These are phyloP conservation scores for Polia nebulosa DNA, from an alignment of 2,888 invertebrate species.

Conservation along the genomic window DNA sequence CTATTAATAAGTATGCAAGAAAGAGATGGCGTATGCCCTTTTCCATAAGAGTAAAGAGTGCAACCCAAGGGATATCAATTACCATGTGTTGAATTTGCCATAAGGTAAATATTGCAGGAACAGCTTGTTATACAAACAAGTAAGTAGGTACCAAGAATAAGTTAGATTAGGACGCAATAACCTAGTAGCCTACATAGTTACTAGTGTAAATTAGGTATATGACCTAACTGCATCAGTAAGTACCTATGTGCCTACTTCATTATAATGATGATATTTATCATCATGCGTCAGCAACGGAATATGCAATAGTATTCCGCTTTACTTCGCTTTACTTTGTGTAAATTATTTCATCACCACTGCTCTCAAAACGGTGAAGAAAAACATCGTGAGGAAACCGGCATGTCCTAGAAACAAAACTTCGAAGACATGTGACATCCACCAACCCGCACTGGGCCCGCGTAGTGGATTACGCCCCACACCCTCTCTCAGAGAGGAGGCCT, in stretches of 20 bases:
- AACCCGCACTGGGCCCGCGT: too few species aligned
- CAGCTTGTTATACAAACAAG: conserved; percentile 11
- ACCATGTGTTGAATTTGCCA: not conserved
- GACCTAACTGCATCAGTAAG: not conserved
- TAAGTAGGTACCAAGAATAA: not conserved
- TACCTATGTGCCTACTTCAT: not conserved
- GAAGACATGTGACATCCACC: too few species aligned
- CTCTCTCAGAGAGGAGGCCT: too few species aligned
- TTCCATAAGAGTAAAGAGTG: conserved; percentile 16
- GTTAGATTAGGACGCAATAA: not conserved
- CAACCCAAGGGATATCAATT: conserved; percentile 8
- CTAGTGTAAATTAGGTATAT: not conserved
- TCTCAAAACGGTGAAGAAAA: too few species aligned
- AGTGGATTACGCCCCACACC: too few species aligned
- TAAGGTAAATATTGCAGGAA: conserved; percentile 26
- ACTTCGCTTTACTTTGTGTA: too few species aligned
- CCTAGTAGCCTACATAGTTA: not conserved
- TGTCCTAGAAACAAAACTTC: too few species aligned
- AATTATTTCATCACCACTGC: too few species aligned
- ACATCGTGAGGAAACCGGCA: too few species aligned
- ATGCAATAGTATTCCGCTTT: too few species aligned
- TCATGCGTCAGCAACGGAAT: too few species aligned
- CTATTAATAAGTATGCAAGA: conserved; percentile 20
- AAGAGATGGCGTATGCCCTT: not conserved
- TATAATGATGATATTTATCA: too few species aligned